Percentiles rank a stretch among this genome's conserved stretches.
phyloP scores from a whole-genome alignment of 2,888 invertebrate genomes.

The Platycnemis pennipes region DNA sequence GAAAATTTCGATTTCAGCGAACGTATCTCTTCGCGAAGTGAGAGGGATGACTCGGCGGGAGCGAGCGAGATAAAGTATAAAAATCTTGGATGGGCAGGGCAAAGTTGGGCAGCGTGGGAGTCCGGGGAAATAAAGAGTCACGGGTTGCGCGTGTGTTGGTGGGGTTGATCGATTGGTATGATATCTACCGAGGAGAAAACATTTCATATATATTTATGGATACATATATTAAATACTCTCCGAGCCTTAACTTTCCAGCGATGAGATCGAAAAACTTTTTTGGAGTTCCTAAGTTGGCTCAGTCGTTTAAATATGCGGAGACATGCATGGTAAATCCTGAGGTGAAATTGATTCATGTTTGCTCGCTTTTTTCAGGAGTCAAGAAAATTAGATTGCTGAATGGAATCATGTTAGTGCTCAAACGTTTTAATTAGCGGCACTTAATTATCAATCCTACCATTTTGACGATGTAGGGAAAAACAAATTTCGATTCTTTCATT shows the following conservation, averaged over 20 bases:
- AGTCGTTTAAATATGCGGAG: conserved; percentile 41
- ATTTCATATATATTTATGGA: not conserved
- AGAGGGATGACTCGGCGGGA: not conserved
- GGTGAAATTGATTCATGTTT: conserved; percentile 38
- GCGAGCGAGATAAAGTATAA: not conserved
- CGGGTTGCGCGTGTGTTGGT: not conserved
- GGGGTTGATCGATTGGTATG: not conserved
- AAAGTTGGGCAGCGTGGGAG: not conserved
- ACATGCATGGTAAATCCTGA: conserved; percentile 45
- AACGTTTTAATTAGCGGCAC: not conserved
- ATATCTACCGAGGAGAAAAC: conserved; percentile 3
- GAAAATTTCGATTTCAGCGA: conserved; percentile 24
- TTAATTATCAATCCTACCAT: not conserved
- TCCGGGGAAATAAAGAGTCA: not conserved
- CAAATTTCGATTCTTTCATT: too few relatives aligned
- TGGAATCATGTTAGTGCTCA: not conserved
- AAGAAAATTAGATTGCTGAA: conserved; percentile 1
- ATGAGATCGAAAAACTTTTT: conserved; percentile 50
- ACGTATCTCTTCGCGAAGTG: not conserved
- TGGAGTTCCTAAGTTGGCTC: not conserved
- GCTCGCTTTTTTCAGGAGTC: not conserved
- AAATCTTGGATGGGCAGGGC: not conserved
- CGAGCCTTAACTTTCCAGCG: not conserved
- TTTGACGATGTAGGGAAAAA: too few relatives aligned
- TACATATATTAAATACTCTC: not conserved